Conservation (phyloP, 2,888 invertebrate genomes). For the Chaitophorus viminalis region DNA sequence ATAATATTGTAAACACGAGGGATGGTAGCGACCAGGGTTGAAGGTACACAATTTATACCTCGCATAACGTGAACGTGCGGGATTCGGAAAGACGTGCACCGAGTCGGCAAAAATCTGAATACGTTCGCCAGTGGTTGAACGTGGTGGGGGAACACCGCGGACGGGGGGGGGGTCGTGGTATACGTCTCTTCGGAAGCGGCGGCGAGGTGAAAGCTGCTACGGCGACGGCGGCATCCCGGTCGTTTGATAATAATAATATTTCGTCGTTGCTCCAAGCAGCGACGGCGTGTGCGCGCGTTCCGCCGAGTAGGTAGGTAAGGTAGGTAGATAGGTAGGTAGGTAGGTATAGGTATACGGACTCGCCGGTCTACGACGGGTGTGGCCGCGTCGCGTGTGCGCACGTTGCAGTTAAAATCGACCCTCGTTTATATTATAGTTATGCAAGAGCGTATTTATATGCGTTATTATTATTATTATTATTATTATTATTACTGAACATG, state of each 20-base stretch:
- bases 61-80: no score
- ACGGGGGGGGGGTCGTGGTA: neutral
- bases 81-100: neutral
- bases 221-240: constrained; percentile 24
- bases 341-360: neutral
- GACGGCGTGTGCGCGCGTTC: constrained; percentile 1
- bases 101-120: neutral
- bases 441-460: neutral
- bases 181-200: neutral
- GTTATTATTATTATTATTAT: neutral
- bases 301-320: constrained; percentile 18
- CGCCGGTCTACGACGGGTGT: constrained; percentile 7
- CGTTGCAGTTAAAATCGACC: constrained; percentile 35
- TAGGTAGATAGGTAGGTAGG: neutral
- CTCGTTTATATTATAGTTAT: constrained; percentile 11
- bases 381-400: constrained; percentile 40
- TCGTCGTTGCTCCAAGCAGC: constrained; percentile 38
- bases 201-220: constrained; percentile 6
- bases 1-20: no score
- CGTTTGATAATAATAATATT: constrained; percentile 30
- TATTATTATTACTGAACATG: neutral
- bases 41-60: no score
- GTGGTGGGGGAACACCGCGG: neutral
- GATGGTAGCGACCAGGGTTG: no score
- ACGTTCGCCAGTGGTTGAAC: neutral